phyloP scores from a whole-genome alignment of 2,113 vertebrate species.

The Daphoenositta chrysoptera region DNA sequence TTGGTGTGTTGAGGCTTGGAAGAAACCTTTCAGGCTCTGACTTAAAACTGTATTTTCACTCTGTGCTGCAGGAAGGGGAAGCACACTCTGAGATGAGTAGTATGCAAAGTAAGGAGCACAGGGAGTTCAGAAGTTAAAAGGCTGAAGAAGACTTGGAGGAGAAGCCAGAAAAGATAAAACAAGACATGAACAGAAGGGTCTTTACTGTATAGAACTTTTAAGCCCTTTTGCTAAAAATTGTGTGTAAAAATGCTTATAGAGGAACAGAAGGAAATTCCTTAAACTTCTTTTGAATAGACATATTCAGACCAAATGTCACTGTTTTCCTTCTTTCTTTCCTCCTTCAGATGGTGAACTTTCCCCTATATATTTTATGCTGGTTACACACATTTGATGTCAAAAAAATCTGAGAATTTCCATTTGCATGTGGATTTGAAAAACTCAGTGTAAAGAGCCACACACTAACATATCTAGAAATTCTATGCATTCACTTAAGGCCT shows the following conservation, averaged over 20 bases:
- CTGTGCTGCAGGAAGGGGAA: neutral
- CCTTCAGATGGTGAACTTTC: neutral
- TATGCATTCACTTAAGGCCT: neutral
- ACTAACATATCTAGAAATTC: neutral
- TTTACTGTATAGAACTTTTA: neutral
- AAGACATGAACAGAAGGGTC: neutral
- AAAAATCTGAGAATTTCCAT: neutral
- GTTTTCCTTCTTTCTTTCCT: neutral
- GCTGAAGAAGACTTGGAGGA: neutral
- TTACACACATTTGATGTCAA: rapidly evolving
- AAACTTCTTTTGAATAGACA: neutral
- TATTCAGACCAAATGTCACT: neutral
- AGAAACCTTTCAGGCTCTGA: neutral
- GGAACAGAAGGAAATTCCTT: neutral
- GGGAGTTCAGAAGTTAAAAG: neutral
- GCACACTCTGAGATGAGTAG: neutral
- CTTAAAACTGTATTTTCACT: neutral
- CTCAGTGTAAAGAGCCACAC: neutral
- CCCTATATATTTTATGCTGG: neutral
- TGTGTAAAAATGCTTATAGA: neutral
- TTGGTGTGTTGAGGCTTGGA: neutral
- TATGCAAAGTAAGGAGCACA: neutral
- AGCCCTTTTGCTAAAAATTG: neutral
- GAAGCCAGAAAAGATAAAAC: neutral
- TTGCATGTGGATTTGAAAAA: neutral